These are phyloP conservation scores for Thunnus maccoyii DNA, from an alignment of 2,113 vertebrate species.

Conservation along the genomic window DNA sequence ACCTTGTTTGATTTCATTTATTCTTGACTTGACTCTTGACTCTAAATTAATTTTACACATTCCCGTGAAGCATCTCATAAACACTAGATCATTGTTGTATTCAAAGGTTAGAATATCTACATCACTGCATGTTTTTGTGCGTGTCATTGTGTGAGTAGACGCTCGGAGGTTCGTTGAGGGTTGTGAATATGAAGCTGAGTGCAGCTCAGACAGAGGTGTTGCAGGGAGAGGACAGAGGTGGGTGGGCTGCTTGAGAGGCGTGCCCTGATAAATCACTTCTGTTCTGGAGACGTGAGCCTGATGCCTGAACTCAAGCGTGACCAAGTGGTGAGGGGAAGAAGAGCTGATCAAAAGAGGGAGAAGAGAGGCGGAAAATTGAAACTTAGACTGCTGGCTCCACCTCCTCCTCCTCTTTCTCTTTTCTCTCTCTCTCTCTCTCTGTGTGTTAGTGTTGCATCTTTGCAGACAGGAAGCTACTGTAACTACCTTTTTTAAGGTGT, in stretches of 20 bases:
- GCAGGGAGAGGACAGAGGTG: constrained; percentile 25
- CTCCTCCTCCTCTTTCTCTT: constrained; percentile 3
- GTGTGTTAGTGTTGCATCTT: constrained; percentile 7
- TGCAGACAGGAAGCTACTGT: constrained; percentile 3
- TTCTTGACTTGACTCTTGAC: too few relatives aligned
- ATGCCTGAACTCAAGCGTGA: constrained; percentile 66
- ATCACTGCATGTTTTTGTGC: neutral
- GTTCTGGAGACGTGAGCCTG: constrained; percentile 62
- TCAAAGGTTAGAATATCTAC: too few relatives aligned
- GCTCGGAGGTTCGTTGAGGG: neutral
- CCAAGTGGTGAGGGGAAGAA: constrained; percentile 33
- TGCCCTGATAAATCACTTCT: constrained; percentile 67
- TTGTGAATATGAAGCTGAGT: neutral
- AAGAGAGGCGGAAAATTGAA: constrained; percentile 55
- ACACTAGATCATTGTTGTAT: too few relatives aligned
- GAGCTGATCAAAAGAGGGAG: constrained; percentile 55
- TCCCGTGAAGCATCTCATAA: too few relatives aligned
- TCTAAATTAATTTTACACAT: too few relatives aligned
- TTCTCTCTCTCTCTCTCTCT: neutral
- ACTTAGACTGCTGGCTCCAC: constrained; percentile 13
- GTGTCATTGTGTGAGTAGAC: neutral
- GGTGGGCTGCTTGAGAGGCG: constrained; percentile 18
- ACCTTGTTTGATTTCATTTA: too few relatives aligned
- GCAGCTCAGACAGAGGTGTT: constrained; percentile 18
- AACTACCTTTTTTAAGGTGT: constrained; percentile 14